Percentiles rank a stretch among this genome's conserved stretches.
Evolutionary conservation across 2,113 vertebrate genomes (phyloP).

Genomic region (Amazona vittata): DNA sequence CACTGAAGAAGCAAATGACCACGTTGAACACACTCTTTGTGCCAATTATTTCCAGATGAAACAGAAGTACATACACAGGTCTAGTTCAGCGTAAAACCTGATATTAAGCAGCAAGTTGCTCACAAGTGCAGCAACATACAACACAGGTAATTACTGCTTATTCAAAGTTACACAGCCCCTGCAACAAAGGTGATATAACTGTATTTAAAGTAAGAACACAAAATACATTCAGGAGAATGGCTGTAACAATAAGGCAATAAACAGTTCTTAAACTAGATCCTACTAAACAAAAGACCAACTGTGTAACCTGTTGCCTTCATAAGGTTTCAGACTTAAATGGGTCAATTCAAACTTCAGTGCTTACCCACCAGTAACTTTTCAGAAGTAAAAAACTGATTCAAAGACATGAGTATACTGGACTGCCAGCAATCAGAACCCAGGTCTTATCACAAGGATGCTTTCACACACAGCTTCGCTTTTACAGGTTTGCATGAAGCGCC

Average conservation of each 20-base stretch:
- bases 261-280: conserved; percentile 35
- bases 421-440: conserved; percentile 59
- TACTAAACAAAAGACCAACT: conserved; percentile 12
- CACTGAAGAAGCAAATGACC: conserved; percentile 49
- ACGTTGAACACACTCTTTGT: neutral
- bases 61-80: neutral
- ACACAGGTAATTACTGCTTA: neutral
- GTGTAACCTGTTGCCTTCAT: neutral
- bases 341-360: conserved; percentile 21
- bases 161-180: conserved; percentile 20
- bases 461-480: neutral
- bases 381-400: conserved; percentile 2
- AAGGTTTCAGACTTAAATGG: neutral
- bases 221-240: conserved; percentile 49
- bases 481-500: neutral
- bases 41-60: neutral
- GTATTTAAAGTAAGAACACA: conserved; percentile 5
- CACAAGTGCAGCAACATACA: conserved; percentile 12
- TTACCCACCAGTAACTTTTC: neutral
- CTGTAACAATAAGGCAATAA: conserved; percentile 59
- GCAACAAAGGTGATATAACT: conserved; percentile 33
- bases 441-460: neutral
- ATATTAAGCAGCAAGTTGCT: conserved; percentile 52
- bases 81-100: conserved; percentile 49
- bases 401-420: conserved; percentile 41